These are phyloP conservation scores for Seira sanloemensis DNA, from an alignment of 2,888 invertebrate genomes.

Conservation along the genomic window DNA sequence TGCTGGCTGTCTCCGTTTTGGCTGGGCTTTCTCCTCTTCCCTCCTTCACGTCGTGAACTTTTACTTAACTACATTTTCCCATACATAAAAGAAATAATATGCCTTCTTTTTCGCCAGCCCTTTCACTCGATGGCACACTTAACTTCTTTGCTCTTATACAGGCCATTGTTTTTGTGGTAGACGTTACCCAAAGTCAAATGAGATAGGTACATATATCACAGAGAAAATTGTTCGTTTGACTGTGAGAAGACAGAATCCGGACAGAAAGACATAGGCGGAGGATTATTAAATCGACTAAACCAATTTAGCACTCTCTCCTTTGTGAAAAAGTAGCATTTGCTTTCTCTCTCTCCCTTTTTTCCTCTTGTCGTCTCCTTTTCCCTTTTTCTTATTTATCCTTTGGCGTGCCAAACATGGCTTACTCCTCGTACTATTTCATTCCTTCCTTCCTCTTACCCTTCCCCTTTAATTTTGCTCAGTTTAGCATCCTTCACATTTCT, in stretches of 20 bases:
- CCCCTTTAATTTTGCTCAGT: conserved; percentile 31
- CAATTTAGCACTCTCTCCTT: conserved; percentile 59
- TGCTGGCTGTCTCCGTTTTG: conserved; percentile 1
- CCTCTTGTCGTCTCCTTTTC: conserved; percentile 2
- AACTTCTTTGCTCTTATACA: conserved; percentile 13
- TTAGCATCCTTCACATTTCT: conserved; percentile 59
- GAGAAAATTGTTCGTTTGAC: conserved; percentile 40
- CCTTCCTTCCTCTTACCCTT: conserved; percentile 26
- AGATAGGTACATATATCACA: conserved; percentile 19
- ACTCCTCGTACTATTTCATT: background rate
- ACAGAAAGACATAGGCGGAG: conserved; percentile 44
- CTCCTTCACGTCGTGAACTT: conserved; percentile 3
- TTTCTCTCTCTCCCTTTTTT: conserved; percentile 13
- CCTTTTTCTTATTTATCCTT: background rate
- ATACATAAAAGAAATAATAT: conserved; percentile 13
- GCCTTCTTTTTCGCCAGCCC: conserved; percentile 8
- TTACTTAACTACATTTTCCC: conserved; percentile 12
- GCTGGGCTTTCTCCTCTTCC: background rate
- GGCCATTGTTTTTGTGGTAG: conserved; percentile 10
- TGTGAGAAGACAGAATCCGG: conserved; percentile 48
- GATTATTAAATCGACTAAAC: conserved; percentile 60
- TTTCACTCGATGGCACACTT: conserved; percentile 13
- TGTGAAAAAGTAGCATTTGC: conserved; percentile 51
- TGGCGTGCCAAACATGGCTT: conserved; percentile 15
- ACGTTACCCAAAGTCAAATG: conserved; percentile 13